Base-by-base conservation (phyloP, 2,888 invertebrate genomes). In the Malthinus seriepunctatus region DNA sequence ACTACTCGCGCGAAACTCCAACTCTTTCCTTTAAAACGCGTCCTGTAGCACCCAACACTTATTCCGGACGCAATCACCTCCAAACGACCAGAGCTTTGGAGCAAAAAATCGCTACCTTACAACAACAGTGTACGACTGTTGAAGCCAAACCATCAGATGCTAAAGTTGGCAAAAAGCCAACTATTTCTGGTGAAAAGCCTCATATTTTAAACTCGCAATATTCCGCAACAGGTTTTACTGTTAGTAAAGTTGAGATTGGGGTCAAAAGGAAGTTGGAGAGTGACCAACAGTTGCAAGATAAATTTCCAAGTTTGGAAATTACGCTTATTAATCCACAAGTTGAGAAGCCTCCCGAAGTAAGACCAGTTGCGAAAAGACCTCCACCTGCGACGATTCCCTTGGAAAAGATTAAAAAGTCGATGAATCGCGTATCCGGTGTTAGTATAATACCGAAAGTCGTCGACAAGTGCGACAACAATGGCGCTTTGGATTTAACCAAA, bases 381-480 rank as follows among this genome's bases (percentile, higher is more conserved):
- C 81, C 81, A 56, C 84, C 84, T 14, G 80, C 83, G 6, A 83
- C 83, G 2, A 81, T 83, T 35, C 82, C 83, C 1, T 64, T 83
- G 64, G 81, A 81, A 32, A 77, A 80, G 62, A 80, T 80, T 9
- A 82, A 81, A 67, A 80, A 80, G 64, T 73, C 78, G 4, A 71
- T 71, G 6, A 74, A 70, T 55, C 35, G 71, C 32, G 71, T 73
- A 55, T 69, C 75, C 1, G 75, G 73, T 10, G 66, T 77, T 12
- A 75, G 73, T 56, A 74, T 75, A 37, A 73, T 74, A 31, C 73
- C 77, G 1, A 78, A 77, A 67, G 47, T 70, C 15, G 67, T 71
- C 8, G 74, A 75, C 34, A 71, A 71, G 38, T 80, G 81, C 67
- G 83, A 82, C 63, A 80, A 78, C 60, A 78, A 79, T 38, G 83